These are phyloP conservation scores for Odobenus rosmarus DNA, from an alignment of 2,113 vertebrate species.

Conservation along the genomic window DNA sequence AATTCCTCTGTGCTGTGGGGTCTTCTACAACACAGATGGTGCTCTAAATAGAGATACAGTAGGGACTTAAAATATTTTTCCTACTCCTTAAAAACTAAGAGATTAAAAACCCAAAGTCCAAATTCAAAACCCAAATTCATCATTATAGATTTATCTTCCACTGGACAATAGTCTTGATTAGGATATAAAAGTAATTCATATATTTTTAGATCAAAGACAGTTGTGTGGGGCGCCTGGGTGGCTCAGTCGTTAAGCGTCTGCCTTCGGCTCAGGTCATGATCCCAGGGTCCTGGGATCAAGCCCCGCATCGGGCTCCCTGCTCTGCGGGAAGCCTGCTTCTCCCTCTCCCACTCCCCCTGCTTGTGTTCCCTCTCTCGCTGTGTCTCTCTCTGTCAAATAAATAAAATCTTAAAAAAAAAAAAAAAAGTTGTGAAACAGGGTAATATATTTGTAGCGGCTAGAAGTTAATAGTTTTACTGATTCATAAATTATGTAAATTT, in stretches of 20 bases:
- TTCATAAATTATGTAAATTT: constrained; percentile 31
- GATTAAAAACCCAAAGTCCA: not conserved
- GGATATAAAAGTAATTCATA: not conserved
- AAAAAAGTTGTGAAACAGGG: not conserved
- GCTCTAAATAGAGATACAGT: not conserved
- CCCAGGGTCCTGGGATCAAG: too few species aligned
- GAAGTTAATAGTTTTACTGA: constrained; percentile 29
- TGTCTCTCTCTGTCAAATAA: too few species aligned
- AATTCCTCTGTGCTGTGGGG: not conserved
- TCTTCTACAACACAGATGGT: not conserved
- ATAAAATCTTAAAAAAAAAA: too few species aligned
- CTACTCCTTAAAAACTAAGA: constrained; percentile 9
- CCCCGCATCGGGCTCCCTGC: too few species aligned
- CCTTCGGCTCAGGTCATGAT: too few species aligned
- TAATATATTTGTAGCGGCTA: constrained; percentile 31
- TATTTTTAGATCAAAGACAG: constrained; percentile 50
- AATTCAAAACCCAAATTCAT: not conserved
- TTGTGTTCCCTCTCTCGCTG: too few species aligned
- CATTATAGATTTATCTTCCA: constrained; percentile 6
- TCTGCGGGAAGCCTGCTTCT: too few species aligned
- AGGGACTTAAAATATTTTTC: constrained; percentile 14
- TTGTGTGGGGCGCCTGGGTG: too few species aligned
- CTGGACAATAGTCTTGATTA: not conserved
- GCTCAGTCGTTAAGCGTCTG: too few species aligned
- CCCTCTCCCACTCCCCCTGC: too few species aligned